Percentiles rank a stretch among this genome's conserved stretches.
Evolutionary conservation across 2,113 vertebrate species (phyloP).

Genomic region (Epinephelus moara): DNA sequence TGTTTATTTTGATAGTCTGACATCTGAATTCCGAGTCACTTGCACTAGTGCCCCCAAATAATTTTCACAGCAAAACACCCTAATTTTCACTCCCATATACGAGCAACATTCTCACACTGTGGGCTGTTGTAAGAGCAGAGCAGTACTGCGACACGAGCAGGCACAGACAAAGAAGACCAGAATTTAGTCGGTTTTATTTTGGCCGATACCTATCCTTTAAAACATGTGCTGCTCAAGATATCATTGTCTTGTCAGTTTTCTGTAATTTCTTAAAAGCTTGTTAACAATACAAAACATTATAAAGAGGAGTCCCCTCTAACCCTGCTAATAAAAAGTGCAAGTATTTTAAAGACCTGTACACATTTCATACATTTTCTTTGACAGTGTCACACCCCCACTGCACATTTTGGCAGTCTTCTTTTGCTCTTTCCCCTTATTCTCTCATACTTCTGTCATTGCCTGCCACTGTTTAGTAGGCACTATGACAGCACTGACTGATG

Average conservation of each 20-base stretch:
- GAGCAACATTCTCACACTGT: too few species aligned
- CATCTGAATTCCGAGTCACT: too few species aligned
- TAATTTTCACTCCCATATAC: too few species aligned
- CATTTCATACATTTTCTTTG: neutral
- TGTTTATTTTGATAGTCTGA: too few species aligned
- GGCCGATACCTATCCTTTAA: neutral
- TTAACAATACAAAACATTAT: neutral
- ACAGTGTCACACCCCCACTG: neutral
- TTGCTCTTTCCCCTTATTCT: neutral
- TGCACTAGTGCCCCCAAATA: too few species aligned
- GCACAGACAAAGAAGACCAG: too few species aligned
- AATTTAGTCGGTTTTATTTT: neutral
- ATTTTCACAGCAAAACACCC: too few species aligned
- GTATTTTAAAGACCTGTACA: neutral
- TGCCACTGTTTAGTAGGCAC: conserved; percentile 17
- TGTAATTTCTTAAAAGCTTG: neutral
- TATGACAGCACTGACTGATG: conserved; percentile 48
- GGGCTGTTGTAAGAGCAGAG: neutral
- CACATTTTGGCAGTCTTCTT: neutral
- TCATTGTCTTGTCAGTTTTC: neutral
- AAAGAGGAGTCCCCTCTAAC: neutral
- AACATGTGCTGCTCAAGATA: neutral
- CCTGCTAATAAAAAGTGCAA: neutral
- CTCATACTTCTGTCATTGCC: conserved; percentile 6
- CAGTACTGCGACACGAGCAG: neutral